Evolutionary conservation across 1,140 invertebrate genomes (phyloP), one percentile per base, ranked within the genome.

Genomic region (Achroia grisella): DNA sequence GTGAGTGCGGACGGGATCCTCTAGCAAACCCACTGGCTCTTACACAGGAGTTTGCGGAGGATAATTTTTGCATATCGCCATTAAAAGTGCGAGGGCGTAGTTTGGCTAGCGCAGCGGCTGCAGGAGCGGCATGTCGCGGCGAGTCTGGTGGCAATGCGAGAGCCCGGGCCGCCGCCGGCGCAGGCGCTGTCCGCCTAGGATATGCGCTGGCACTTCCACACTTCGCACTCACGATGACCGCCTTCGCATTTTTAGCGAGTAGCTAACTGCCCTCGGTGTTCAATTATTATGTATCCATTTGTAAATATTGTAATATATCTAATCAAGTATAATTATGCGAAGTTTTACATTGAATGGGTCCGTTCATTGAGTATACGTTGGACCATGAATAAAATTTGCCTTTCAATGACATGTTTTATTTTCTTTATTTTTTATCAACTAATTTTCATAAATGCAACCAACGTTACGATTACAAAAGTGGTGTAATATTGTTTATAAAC

Each of bases 21-120:
- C 79, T 94, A 8, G 89, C 91, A 14, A 92, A 92, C 37, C 91
- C 93, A 9, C 86, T 95, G 39, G 91, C 90, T 3, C 89, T 93
- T 59, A 90, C 89, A 1, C 88, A 89, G 10, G 90, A 92, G 15
- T 95, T 95, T 62, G 88, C 90, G 10, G 86, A 88, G n/a, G 90
- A 90, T 30, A 95, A 95, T 76, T 94, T 88, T 68, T 95, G 94
- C 80, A 95, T 95, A 60, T 95, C 93, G 8, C 93, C 93, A 23
- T 84, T 94, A 49, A 93, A 94, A 70, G 89, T 93, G 33, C 93
- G 95, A 44, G 93, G 93, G 0, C 88, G 90, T 39, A 88, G 90
- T 0, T 91, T 95, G 88, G 90, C 86, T 32, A 87, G 88, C 10
- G 88, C 94, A 42, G 90, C 93, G 52, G 87, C 91, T 11, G 91